These are phyloP conservation scores for Gymnorhina tibicen DNA, from an alignment of 2,113 vertebrate genomes.

Conservation along the genomic window DNA sequence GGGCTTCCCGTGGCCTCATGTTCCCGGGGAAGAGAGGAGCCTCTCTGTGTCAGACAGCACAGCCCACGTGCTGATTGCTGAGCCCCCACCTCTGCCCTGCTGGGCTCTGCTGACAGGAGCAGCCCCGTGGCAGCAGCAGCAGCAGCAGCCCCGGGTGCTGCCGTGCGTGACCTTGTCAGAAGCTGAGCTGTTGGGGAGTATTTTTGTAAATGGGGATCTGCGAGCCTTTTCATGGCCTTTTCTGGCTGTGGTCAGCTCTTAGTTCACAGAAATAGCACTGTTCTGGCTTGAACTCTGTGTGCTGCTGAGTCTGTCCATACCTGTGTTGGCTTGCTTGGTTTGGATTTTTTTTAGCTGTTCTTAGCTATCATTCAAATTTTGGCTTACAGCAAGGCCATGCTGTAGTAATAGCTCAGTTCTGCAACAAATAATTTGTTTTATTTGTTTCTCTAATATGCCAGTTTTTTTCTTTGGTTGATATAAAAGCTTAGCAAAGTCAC, in stretches of 20 bases:
- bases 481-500: not conserved
- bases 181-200: not conserved
- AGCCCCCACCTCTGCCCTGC: not conserved
- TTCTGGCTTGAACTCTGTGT: not conserved
- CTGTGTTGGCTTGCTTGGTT: not conserved
- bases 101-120: not conserved
- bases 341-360: not conserved
- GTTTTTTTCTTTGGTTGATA: not conserved
- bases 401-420: not conserved
- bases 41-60: not conserved
- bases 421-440: not conserved
- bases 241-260: not conserved
- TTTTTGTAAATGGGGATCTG: not conserved
- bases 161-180: rapidly evolving
- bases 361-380: not conserved
- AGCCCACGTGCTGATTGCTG: not conserved
- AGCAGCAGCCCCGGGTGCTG: not conserved
- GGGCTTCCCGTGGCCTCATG: not conserved
- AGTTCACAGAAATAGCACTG: not conserved
- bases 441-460: not conserved
- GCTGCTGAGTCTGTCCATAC: not conserved
- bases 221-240: not conserved
- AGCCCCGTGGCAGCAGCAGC: not conserved
- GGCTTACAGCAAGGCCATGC: not conserved
- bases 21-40: not conserved